These are phyloP conservation scores for Xylocampa areola DNA, from an alignment of 2,888 invertebrate genomes.

Conservation along the genomic window DNA sequence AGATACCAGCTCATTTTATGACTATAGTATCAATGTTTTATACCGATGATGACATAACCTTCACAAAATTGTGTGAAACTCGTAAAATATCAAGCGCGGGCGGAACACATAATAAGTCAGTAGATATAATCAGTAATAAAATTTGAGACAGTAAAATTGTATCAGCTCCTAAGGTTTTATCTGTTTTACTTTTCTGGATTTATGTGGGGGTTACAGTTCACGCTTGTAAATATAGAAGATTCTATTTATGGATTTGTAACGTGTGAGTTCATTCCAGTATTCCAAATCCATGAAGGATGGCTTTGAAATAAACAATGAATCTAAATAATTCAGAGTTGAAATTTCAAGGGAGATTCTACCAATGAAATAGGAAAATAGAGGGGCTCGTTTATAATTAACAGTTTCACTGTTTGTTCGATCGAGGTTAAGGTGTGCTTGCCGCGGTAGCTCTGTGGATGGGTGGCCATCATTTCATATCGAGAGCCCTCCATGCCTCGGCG, in stretches of 20 bases:
- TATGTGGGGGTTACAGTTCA: conserved; percentile 19
- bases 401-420: no score
- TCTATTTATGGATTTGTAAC: background rate
- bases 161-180: conserved; percentile 42
- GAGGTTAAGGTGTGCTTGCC: no score
- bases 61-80: conserved; percentile 51
- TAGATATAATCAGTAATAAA: conserved; percentile 60
- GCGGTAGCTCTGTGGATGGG: no score
- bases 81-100: conserved; percentile 48
- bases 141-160: conserved; percentile 51
- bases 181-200: conserved; percentile 33
- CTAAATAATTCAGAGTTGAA: no score
- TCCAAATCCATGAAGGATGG: background rate
- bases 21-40: conserved; percentile 37
- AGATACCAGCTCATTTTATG: conserved; percentile 47
- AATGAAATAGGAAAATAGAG: no score
- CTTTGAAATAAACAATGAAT: no score
- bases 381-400: no score
- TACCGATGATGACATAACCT: conserved; percentile 35
- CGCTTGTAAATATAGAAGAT: conserved; percentile 1
- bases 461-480: no score
- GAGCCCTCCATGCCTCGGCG: no score
- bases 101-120: conserved; percentile 49
- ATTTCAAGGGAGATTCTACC: no score
- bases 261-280: background rate